phyloP scores from a whole-genome alignment of 2,797 vertebrate species.

The Paguma larvata region DNA sequence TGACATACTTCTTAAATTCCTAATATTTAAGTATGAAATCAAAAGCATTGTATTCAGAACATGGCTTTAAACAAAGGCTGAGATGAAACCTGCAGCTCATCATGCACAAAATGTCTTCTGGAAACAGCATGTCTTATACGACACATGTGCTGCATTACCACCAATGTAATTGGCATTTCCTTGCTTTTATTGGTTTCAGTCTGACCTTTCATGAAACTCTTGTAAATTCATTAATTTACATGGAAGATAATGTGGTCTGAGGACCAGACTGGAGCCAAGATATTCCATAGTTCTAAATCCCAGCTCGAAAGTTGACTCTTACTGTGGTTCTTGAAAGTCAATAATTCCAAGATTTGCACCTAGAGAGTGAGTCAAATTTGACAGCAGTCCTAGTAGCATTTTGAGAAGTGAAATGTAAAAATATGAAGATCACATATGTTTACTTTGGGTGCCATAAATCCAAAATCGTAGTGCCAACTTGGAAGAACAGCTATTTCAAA shows the following conservation, averaged over 20 bases:
- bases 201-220: slow-evolving; percentile 53
- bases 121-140: background rate
- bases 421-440: background rate
- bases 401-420: slow-evolving; percentile 20
- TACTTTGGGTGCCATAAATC: background rate
- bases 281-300: background rate
- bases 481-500: background rate
- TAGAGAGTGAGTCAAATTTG: slow-evolving; percentile 14
- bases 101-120: background rate
- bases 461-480: background rate
- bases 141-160: slow-evolving; percentile 12
- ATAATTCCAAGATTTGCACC: background rate
- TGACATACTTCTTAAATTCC: background rate
- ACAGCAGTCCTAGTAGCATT: background rate
- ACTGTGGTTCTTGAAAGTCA: background rate
- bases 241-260: slow-evolving; percentile 39
- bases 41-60: background rate
- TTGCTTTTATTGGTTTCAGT: slow-evolving; percentile 55
- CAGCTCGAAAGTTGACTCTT: background rate
- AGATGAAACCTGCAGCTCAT: background rate
- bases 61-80: slow-evolving; percentile 4
- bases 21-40: background rate
- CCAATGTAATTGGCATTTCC: slow-evolving; percentile 21
- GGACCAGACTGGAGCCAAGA: background rate
- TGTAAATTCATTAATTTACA: slow-evolving; percentile 51